Base-by-base conservation (phyloP, 2,113 vertebrate genomes). In the Melanocharis versteri region DNA sequence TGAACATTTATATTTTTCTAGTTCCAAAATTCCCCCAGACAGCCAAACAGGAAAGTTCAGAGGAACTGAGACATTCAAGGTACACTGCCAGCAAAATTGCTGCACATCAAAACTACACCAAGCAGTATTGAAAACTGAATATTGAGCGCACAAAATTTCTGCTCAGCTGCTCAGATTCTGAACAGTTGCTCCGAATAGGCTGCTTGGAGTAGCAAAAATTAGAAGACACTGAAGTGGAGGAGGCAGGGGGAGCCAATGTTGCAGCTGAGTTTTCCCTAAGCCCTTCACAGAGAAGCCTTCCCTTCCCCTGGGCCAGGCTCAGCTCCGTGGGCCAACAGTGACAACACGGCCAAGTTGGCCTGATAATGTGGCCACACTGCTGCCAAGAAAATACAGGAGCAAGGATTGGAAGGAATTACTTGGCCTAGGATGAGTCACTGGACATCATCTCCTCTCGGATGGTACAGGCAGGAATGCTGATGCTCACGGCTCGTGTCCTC, bases 331-430 rank as follows among this genome's bases (percentile, higher is more conserved):
- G 22, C 21, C 47, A 58, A 50, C 54, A 50, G 37, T 13, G 64
- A 86, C 37, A 66, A 3, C 20, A 35, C 1, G 1, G 73, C 54
- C 83, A 76, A 72, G 45, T 0, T 78, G 64, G 42, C 37, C 50
- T 15, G 18, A 58, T 7, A 72, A 44, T 0, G 1, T 9, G 35
- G 11, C 26, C 48, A 14, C 6, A 11, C 3, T 39, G 26, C 30
- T 85, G 87, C 84, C 93, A 93, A 87, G 47, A 90, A 91, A 83
- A 80, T 4, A 5, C 4, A 40, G 31, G 10, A 83, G n/a, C 33
- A 66, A 14, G 4, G 48, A n/a, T 4, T 39, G 47, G 66, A 80
- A 91, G 39, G 47, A 61, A 54, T 23, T 13, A 50, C 24, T 68
- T 79, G 50, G 50, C 42, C 56, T 31, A 12, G 56, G n/a, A 69